A percentile compares a stretch with the other conserved stretches of the same genome.
Evolutionary conservation across 2,113 vertebrate species (phyloP).

Genomic region (Apteryx owenii): DNA sequence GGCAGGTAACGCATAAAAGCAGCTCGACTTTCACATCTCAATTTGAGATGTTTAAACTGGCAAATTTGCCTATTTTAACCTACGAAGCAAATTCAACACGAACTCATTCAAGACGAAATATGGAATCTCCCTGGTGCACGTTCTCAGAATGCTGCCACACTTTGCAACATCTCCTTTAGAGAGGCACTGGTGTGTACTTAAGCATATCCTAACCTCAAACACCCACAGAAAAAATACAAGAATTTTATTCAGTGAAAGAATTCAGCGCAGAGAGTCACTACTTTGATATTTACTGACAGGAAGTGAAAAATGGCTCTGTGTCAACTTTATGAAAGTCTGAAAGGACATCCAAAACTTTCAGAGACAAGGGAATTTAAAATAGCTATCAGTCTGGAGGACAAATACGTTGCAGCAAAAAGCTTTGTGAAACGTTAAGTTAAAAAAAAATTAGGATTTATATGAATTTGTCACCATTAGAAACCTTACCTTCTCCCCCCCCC

Average conservation of each 20-base stretch:
- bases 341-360: slow-evolving; percentile 38
- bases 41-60: rapidly evolving
- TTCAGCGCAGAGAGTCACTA: neutral
- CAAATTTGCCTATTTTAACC: neutral
- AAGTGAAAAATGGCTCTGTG: slow-evolving; percentile 40
- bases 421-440: neutral
- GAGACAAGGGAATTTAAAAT: slow-evolving; percentile 11
- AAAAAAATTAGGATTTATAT: neutral
- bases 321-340: slow-evolving; percentile 29
- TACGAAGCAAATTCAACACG: rapidly evolving
- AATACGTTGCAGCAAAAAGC: neutral
- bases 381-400: neutral
- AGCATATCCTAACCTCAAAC: slow-evolving; percentile 16
- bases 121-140: rapidly evolving
- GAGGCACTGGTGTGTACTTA: neutral
- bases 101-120: neutral
- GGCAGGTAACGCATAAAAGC: rapidly evolving
- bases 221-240: neutral
- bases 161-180: neutral
- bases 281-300: slow-evolving; percentile 62
- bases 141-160: neutral
- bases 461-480: neutral
- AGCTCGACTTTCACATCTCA: rapidly evolving
- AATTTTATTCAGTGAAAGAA: slow-evolving; percentile 27
- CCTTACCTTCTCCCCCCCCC: neutral